Conservation (phyloP, 2,797 vertebrate species). For the Hoplostethus mediterraneus region DNA sequence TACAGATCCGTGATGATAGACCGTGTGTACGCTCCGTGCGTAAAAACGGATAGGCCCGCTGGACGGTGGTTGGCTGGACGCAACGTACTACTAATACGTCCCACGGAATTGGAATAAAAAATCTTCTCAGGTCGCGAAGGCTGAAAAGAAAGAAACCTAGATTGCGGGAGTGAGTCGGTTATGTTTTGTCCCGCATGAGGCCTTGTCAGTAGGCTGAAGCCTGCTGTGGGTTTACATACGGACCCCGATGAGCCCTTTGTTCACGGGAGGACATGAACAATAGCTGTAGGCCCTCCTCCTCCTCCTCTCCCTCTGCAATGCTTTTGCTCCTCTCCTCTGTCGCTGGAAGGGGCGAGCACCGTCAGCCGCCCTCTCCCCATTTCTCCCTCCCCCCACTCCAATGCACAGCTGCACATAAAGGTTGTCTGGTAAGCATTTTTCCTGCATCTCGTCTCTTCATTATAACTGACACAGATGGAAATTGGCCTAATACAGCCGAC, state of each 20-base stretch:
- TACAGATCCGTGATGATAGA: constrained; percentile 80
- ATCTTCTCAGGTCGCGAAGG: constrained; percentile 49
- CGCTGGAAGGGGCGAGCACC: constrained; percentile 66
- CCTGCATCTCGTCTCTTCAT: constrained; percentile 62
- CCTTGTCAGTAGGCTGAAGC: constrained; percentile 81
- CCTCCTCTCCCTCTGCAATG: constrained; percentile 77
- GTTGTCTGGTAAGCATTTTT: constrained; percentile 81
- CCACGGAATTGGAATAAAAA: constrained; percentile 69
- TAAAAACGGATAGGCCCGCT: constrained; percentile 81
- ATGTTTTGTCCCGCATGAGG: constrained; percentile 82
- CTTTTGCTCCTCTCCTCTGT: constrained; percentile 80
- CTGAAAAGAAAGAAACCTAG: constrained; percentile 43
- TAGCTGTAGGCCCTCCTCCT: constrained; percentile 87
- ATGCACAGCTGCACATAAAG: constrained; percentile 80
- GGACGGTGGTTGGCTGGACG: constrained; percentile 71
- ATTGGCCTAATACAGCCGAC: constrained; percentile 74
- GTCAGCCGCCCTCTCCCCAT: constrained; percentile 71
- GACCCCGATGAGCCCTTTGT: constrained; percentile 88
- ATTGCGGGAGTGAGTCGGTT: constrained; percentile 70
- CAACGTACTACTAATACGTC: constrained; percentile 75
- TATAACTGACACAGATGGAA: constrained; percentile 80
- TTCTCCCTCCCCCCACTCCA: constrained; percentile 61
- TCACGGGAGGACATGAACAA: constrained; percentile 88
- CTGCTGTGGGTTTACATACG: constrained; percentile 83
- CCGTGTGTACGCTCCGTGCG: constrained; percentile 81